phyloP scores from a whole-genome alignment of 2,797 vertebrate species.

The Syngnathus rostellatus region DNA sequence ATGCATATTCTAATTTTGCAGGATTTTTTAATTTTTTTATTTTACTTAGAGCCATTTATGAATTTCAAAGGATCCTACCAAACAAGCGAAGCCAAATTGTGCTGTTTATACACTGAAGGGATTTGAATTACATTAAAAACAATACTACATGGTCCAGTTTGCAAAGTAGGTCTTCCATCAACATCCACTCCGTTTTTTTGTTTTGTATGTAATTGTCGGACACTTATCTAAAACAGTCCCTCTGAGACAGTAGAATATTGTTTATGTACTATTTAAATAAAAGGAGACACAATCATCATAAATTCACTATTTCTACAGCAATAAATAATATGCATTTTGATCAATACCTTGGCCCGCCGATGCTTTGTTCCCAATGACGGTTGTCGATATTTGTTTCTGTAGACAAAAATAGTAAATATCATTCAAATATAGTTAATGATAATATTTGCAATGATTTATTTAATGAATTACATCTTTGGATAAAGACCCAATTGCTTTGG shows the following conservation, averaged over 20 bases:
- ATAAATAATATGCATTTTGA: background rate
- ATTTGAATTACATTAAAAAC: conserved; percentile 34
- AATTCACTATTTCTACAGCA: background rate
- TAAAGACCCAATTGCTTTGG: too few relatives aligned
- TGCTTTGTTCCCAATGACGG: conserved; percentile 78
- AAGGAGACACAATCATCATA: background rate
- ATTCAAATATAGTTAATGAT: background rate
- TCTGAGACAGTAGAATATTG: background rate
- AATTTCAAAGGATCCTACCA: conserved; percentile 32
- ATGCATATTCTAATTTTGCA: conserved; percentile 1
- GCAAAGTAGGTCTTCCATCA: conserved; percentile 29
- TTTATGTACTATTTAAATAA: background rate
- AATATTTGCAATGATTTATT: too few relatives aligned
- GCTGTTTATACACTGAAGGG: conserved; percentile 25
- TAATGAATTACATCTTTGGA: too few relatives aligned
- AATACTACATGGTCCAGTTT: conserved; percentile 38
- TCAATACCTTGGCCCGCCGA: conserved; percentile 75
- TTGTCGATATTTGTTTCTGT: conserved; percentile 80
- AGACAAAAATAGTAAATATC: conserved; percentile 10
- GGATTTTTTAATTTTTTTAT: too few relatives aligned
- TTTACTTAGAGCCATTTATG: conserved; percentile 23
- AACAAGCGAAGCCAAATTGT: conserved; percentile 5
- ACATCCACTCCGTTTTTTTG: background rate
- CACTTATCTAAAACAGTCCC: background rate
- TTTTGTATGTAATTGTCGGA: background rate